These are phyloP conservation scores for Oophaga sylvatica DNA, from an alignment of 2,797 vertebrate species.

Conservation along the genomic window DNA sequence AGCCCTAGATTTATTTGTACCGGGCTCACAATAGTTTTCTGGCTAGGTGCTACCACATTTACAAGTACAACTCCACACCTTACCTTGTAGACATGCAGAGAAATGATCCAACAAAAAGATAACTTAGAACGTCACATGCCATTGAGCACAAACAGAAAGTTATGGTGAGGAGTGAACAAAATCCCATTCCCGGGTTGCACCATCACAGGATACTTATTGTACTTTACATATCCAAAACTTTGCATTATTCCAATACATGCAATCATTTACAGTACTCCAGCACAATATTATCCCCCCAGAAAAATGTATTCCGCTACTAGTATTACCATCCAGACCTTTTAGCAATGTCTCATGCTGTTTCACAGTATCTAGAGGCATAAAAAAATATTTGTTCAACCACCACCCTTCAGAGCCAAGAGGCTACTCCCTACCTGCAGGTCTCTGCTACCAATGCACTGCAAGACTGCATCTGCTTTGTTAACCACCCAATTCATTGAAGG, in stretches of 20 bases:
- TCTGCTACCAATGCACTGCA: not conserved
- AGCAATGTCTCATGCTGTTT: not conserved
- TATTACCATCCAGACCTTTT: not conserved
- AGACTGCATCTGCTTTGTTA: not conserved
- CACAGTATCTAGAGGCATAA: not conserved
- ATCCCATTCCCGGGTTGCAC: not conserved
- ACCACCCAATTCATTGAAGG: not conserved
- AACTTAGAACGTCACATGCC: not conserved
- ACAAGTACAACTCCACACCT: not conserved
- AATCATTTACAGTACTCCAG: not conserved
- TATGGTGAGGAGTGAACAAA: not conserved
- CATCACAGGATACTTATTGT: not conserved
- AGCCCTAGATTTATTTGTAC: not conserved
- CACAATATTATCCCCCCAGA: not conserved
- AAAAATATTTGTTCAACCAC: slow-evolving; percentile 15
- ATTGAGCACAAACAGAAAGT: not conserved
- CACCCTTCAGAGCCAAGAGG: not conserved
- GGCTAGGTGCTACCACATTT: not conserved
- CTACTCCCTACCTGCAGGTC: not conserved
- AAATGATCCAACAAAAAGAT: not conserved
- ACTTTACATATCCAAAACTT: not conserved
- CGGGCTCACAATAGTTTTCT: not conserved
- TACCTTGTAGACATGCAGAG: not conserved
- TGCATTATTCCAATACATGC: not conserved
- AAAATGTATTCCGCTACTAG: not conserved